Evolutionary conservation across 2,888 invertebrate genomes (phyloP).

Genomic region (Parnassius glacialis): DNA sequence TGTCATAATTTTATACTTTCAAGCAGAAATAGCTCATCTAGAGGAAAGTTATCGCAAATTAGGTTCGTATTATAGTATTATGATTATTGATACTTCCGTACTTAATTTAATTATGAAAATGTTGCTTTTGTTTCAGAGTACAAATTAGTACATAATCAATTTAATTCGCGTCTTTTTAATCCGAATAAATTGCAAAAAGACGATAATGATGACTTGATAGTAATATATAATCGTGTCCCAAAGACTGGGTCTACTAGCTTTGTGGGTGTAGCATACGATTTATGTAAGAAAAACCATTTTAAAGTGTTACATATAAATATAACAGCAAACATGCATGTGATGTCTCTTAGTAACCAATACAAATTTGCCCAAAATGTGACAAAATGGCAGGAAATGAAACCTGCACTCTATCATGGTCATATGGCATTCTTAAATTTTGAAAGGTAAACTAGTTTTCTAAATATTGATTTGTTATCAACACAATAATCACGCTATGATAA

Average conservation of each 20-base stretch:
- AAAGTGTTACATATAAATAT: slow-evolving; percentile 94
- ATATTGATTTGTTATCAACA: not conserved
- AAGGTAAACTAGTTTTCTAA: slow-evolving; percentile 81
- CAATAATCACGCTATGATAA: too few relatives aligned
- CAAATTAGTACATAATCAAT: slow-evolving; percentile 53
- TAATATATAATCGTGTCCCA: slow-evolving; percentile 97
- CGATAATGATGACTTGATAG: slow-evolving; percentile 84
- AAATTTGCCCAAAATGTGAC: slow-evolving; percentile 95
- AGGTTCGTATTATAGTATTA: slow-evolving; percentile 46
- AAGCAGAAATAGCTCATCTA: slow-evolving; percentile 68
- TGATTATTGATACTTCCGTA: slow-evolving; percentile 11
- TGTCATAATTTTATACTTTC: slow-evolving; percentile 71
- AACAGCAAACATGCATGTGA: slow-evolving; percentile 96
- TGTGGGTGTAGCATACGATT: slow-evolving; percentile 93
- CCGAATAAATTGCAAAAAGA: slow-evolving; percentile 53
- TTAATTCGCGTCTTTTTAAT: slow-evolving; percentile 66
- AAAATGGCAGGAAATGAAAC: slow-evolving; percentile 93
- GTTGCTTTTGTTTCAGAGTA: slow-evolving; percentile 55
- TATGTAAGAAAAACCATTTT: slow-evolving; percentile 86
- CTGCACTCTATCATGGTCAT: slow-evolving; percentile 98
- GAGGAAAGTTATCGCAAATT: slow-evolving; percentile 65
- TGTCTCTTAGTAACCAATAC: slow-evolving; percentile 94
- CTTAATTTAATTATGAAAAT: not conserved
- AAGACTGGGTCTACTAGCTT: slow-evolving; percentile 99
- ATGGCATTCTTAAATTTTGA: slow-evolving; percentile 97